Percentiles rank a stretch among this genome's conserved stretches.
Evolutionary conservation across 2,888 invertebrate genomes (phyloP).

Genomic region (Pseudoips prasinana): DNA sequence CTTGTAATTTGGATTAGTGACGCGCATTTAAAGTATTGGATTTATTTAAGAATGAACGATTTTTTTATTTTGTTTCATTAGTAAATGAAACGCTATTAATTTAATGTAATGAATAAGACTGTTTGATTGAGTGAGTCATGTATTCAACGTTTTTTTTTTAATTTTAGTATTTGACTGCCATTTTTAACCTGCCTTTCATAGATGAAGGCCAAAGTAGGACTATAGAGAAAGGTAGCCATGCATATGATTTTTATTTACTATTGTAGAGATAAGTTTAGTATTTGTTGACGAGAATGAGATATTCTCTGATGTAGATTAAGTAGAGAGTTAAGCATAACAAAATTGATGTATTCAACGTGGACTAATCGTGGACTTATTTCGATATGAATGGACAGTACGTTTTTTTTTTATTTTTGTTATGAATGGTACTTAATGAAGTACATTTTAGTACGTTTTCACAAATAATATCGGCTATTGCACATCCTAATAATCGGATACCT

Average conservation of each 20-base stretch:
- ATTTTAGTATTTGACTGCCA: constrained; percentile 66
- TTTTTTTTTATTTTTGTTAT: constrained; percentile 16
- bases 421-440: constrained; percentile 26
- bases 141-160: constrained; percentile 54
- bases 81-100: constrained; percentile 50
- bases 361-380: constrained; percentile 18
- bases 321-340: constrained; percentile 39
- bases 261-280: constrained; percentile 38
- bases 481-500: constrained; percentile 38
- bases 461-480: constrained; percentile 39
- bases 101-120: constrained; percentile 65
- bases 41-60: constrained; percentile 40
- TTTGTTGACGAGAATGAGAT: constrained; percentile 39
- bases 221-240: constrained; percentile 33
- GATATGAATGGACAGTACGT: constrained; percentile 12
- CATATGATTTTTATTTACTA: constrained; percentile 37
- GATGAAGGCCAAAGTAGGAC: constrained; percentile 36
- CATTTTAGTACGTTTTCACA: constrained; percentile 19
- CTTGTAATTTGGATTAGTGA: constrained; percentile 49
- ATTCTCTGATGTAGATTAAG: constrained; percentile 35
- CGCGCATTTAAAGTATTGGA: constrained; percentile 65
- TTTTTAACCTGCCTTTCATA: constrained; percentile 38
- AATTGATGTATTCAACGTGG: constrained; percentile 33
- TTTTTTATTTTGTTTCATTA: constrained; percentile 41
- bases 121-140: constrained; percentile 64